Conservation (phyloP, 2,113 vertebrate species). For the Gnathonemus longibarbis region DNA sequence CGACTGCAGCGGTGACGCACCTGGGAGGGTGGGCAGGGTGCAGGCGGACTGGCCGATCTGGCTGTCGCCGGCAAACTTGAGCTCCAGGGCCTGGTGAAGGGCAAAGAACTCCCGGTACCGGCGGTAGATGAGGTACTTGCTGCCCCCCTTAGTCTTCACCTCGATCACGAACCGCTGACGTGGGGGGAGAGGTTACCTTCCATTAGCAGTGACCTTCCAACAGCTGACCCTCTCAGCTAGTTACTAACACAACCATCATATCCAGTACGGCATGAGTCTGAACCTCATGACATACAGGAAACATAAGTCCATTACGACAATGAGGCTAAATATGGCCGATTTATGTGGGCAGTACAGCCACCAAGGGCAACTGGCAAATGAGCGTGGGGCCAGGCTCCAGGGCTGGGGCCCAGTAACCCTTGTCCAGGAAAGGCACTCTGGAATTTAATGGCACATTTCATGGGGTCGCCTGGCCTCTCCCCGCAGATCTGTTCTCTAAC, state of each 20-base stretch:
- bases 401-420: background rate
- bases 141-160: conserved; percentile 83
- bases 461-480: background rate
- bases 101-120: conserved; percentile 79
- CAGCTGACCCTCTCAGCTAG: background rate
- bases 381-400: background rate
- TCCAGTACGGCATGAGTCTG: background rate
- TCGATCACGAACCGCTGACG: conserved; percentile 82
- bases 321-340: background rate
- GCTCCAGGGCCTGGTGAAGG: conserved; percentile 75
- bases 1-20: conserved; percentile 41
- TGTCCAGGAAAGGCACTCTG: background rate
- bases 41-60: conserved; percentile 54
- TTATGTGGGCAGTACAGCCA: background rate
- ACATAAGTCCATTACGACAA: background rate
- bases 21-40: conserved; percentile 75
- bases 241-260: background rate
- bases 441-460: background rate
- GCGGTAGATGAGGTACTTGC: conserved; percentile 87
- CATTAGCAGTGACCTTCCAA: background rate
- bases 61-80: conserved; percentile 65
- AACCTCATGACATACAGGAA: background rate
- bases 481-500: background rate
- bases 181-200: background rate
- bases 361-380: background rate